Evolutionary conservation across 2,888 invertebrate species (phyloP), one percentile per base, ranked within the genome.

Genomic region (Caenorhabditis sp.): DNA sequence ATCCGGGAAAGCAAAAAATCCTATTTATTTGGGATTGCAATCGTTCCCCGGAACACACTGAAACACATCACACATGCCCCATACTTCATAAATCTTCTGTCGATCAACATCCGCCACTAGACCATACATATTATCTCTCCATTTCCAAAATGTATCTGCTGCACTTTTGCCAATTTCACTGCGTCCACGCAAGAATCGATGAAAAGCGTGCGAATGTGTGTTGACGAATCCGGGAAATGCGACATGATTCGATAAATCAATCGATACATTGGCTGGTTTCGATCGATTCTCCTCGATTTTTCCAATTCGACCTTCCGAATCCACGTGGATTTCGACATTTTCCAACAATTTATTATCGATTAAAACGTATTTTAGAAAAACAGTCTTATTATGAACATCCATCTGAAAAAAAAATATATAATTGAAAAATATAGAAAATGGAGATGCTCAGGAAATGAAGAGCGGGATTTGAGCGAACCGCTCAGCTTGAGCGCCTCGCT

Each of bases 151-250:
- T 2, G 81, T 85, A 27, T 84, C 83, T 6, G 81, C 83, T 0
- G 70, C 68, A n/a, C 55, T 53, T 37, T 66, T 67, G 31, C 86
- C 85, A 36, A 84, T 83, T n/a, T 81, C 81, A 37, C 81, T 79
- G n/a, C 67, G 58, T 1, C 84, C 83, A 23, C 86, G 74, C 37
- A 86, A 68, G 61, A 80, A 78, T 12, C 85, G 77, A 63, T 86
- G 86, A 61, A 86, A 86, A 1, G 86, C 84, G 59, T 86, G 86
- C 0, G 86, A 86, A 66, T 86, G 86, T 4, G 83, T 81, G 68
- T 83, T 86, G 19, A 86, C 79, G 63, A 86, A 85, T 17, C 86
- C 86, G 10, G 86, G 86, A 14, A 86, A 37, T 1, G 86, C 54
- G 12, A 78, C 19, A 24, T 68, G 67, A 49, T 64, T 53, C 12